phyloP scores from a whole-genome alignment of 2,113 vertebrate species.

The Cnemophilus loriae region DNA sequence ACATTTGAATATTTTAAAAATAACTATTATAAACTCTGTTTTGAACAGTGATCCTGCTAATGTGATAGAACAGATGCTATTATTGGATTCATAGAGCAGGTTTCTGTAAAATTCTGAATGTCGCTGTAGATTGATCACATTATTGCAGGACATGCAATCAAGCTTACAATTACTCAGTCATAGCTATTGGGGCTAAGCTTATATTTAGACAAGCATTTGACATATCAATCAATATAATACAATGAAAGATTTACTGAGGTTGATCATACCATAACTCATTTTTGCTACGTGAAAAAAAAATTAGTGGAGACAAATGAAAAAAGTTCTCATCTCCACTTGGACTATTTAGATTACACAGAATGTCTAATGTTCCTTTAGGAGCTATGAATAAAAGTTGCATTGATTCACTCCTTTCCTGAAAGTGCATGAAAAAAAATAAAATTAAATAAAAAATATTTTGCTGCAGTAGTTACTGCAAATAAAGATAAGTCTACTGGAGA shows the following conservation, averaged over 20 bases:
- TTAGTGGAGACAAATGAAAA: background rate
- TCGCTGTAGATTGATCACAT: background rate
- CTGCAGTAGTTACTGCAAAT: background rate
- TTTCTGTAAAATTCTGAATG: background rate
- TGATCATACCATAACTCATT: background rate
- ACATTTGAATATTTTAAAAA: background rate
- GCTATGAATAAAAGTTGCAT: background rate
- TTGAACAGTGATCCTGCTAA: background rate
- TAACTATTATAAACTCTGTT: background rate
- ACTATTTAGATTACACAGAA: background rate
- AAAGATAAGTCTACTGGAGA: background rate
- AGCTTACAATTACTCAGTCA: background rate
- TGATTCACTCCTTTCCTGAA: background rate
- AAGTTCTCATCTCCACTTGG: background rate
- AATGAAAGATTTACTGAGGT: background rate
- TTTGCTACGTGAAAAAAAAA: background rate
- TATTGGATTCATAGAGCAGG: background rate
- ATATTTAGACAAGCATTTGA: conserved; percentile 39
- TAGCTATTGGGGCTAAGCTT: background rate
- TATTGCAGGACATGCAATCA: background rate
- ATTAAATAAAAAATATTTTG: background rate
- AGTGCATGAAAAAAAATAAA: background rate
- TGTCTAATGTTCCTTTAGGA: background rate
- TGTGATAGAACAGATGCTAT: background rate
- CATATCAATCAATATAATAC: background rate